Evolutionary conservation across 1,140 invertebrate species (phyloP).

Genomic region (Tetranychus urticae): DNA sequence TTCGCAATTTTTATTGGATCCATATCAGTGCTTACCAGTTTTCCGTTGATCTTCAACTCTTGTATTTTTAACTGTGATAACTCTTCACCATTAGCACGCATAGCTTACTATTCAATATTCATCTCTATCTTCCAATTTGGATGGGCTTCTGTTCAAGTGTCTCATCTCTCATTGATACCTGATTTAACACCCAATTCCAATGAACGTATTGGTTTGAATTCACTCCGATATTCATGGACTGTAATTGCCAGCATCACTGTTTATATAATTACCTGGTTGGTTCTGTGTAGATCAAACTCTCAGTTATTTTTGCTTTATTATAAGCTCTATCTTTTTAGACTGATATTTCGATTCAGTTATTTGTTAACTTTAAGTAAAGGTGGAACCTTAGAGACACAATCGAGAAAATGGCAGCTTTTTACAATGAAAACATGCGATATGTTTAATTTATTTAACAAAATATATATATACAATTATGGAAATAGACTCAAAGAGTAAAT

Average conservation of each 20-base stretch:
- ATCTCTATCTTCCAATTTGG: conserved; percentile 87
- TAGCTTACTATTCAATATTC: conserved; percentile 69
- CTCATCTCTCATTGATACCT: conserved; percentile 72
- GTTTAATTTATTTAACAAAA: no score
- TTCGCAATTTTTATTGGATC: conserved; percentile 45
- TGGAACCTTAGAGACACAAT: no score
- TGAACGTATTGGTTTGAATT: conserved; percentile 57
- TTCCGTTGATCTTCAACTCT: conserved; percentile 68
- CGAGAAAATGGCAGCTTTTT: no score
- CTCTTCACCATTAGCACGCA: conserved; percentile 38
- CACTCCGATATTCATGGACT: conserved; percentile 62
- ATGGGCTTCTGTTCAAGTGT: conserved; percentile 68
- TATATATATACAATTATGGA: no score
- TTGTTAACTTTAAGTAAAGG: no score
- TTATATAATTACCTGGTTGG: conserved; percentile 47
- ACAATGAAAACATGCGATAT: no score
- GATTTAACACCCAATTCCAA: conserved; percentile 29
- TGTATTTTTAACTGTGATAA: conserved; percentile 41
- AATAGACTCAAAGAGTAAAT: no score
- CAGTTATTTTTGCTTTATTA: background rate
- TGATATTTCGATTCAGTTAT: no score
- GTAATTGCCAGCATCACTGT: conserved; percentile 49
- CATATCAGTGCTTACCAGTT: conserved; percentile 46
- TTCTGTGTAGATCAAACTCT: conserved; percentile 19
- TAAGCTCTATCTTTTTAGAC: background rate